phyloP scores from a whole-genome alignment of 2,888 invertebrate species.

The Lymantria monacha region DNA sequence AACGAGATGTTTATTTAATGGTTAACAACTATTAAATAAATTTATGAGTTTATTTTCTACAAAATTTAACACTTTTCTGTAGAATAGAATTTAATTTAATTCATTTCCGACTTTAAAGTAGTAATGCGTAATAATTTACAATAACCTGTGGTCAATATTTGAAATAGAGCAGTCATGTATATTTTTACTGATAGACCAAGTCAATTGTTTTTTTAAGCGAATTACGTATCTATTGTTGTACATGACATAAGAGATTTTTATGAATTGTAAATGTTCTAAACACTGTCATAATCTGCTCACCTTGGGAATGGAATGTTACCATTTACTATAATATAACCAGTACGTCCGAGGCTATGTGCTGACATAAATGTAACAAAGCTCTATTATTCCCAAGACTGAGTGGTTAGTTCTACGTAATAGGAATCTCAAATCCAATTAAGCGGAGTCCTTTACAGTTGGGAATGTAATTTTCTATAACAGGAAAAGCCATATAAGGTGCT shows the following conservation, averaged over 20 bases:
- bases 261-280: conserved; percentile 53
- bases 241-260: conserved; percentile 56
- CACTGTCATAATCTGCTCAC: conserved; percentile 54
- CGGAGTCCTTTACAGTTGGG: conserved; percentile 31
- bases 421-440: conserved; percentile 47
- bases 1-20: no score
- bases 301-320: conserved; percentile 73
- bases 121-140: neutral
- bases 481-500: no score
- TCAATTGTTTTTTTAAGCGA: conserved; percentile 9
- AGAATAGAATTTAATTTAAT: no score
- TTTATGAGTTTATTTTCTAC: no score
- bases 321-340: conserved; percentile 46
- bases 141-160: conserved; percentile 23
- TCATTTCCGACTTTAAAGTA: no score
- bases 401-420: conserved; percentile 21
- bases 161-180: conserved; percentile 21
- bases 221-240: conserved; percentile 24
- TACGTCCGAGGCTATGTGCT: conserved; percentile 23
- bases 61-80: no score
- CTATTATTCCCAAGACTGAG: conserved; percentile 10
- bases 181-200: conserved; percentile 13
- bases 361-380: conserved; percentile 19
- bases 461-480: conserved; percentile 32
- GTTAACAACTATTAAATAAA: no score